Percentiles rank a stretch among this genome's conserved stretches.
Conservation (phyloP, 2,113 vertebrate genomes). For the Ginglymostoma cirratum region DNA sequence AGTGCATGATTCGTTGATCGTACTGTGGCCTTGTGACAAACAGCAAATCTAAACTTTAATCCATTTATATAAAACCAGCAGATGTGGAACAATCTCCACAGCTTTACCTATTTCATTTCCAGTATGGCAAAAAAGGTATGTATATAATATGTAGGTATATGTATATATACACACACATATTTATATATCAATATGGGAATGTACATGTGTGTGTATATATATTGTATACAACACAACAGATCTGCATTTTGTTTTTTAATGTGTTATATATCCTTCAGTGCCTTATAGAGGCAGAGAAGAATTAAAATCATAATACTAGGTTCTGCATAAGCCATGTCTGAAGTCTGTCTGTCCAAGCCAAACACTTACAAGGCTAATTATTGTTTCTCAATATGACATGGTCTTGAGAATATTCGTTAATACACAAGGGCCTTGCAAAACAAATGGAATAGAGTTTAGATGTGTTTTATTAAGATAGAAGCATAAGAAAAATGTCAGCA, state of each 20-base stretch:
- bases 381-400: background rate
- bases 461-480: conserved; percentile 36
- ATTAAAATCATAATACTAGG: conserved; percentile 41
- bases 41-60: conserved; percentile 37
- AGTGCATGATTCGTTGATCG: conserved; percentile 29
- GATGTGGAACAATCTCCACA: conserved; percentile 15
- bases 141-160: background rate
- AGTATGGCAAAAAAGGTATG: background rate
- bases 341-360: conserved; percentile 7
- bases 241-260: conserved; percentile 32
- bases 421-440: background rate
- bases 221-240: background rate
- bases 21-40: conserved; percentile 34
- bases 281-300: conserved; percentile 49
- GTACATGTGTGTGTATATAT: too few species aligned
- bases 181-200: too few species aligned
- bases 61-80: conserved; percentile 26
- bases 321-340: conserved; percentile 2
- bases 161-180: background rate
- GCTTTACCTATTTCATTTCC: background rate
- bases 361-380: background rate
- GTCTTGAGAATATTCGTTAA: background rate
- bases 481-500: conserved; percentile 10
- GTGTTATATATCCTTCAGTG: conserved; percentile 51
- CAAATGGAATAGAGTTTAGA: conserved; percentile 37